Percentiles rank a stretch among this genome's conserved stretches.
These are phyloP conservation scores for Umimayanthus kanabou DNA, from an alignment of 92 coral and sea anemone genomes.

Conservation along the genomic window DNA sequence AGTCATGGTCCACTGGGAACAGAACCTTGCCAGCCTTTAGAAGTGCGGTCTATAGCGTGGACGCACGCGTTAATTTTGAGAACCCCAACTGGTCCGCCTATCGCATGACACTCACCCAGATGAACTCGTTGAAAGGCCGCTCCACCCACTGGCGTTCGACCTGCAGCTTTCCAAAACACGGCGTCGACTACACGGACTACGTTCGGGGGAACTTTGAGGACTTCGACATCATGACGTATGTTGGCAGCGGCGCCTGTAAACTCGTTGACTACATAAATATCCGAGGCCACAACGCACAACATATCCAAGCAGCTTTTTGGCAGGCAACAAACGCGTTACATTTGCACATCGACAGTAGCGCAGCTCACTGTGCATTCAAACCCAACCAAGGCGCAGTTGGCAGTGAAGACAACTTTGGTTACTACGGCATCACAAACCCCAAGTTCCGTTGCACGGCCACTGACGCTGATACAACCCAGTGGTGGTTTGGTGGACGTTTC, in stretches of 20 bases:
- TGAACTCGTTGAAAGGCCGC: not conserved
- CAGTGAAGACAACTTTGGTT: not conserved
- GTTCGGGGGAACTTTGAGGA: not conserved
- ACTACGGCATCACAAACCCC: not conserved
- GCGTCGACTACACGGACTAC: slow-evolving; percentile 3
- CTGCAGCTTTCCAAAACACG: not conserved
- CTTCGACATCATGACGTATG: not conserved
- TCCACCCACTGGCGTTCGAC: not conserved
- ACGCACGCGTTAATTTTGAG: too few relatives aligned
- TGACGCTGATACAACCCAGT: too few relatives aligned
- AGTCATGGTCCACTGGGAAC: too few relatives aligned
- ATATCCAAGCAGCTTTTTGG: slow-evolving; percentile 51
- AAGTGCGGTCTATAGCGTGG: too few relatives aligned
- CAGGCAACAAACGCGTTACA: slow-evolving; percentile 3
- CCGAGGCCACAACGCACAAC: slow-evolving; percentile 56
- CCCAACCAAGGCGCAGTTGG: not conserved
- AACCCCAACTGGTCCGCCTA: too few relatives aligned
- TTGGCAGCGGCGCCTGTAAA: slow-evolving; percentile 42
- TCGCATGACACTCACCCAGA: not conserved
- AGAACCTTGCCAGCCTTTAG: too few relatives aligned
- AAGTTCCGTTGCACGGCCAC: not conserved
- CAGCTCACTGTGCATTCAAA: not conserved
- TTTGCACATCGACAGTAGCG: not conserved
- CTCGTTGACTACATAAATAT: slow-evolving; percentile 63
- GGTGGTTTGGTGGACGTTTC: too few relatives aligned